Evolutionary conservation across 2,888 invertebrate genomes (phyloP), one percentile per base, ranked within the genome.

Genomic region (Tenthredo distinguenda): DNA sequence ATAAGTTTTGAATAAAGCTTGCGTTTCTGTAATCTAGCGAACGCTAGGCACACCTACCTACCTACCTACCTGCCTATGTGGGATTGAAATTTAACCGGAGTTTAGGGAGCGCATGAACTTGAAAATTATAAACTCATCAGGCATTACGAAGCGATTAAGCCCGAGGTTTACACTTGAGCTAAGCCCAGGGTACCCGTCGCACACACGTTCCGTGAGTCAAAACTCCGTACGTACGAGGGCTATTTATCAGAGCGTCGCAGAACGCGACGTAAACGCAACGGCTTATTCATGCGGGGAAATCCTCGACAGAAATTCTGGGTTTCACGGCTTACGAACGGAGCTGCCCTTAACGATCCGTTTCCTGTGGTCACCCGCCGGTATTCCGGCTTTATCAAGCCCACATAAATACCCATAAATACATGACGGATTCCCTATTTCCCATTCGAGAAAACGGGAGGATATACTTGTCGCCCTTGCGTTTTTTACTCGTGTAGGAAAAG

Each of bases 221-320:
- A 87, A 86, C 88, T 87, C 88, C 50, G 21, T 47, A 18, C 7
- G 34, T 50, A 77, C 47, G 50, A 77, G 31, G 55, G 87, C 91
- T 88, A 93, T 93, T 93, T 91, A 92, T 93, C 92, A 93, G 91
- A 88, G 87, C 89, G 88, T 86, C 87, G 86, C 89, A 89, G 79
- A 58, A 88, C 87, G 88, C 87, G 88, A 87, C 88, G 88, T 92
- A 91, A 37, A 77, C 79, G 79, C 79, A 79, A 92, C 92, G 89
- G 90, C 90, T 93, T 92, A 93, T 92, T 93, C 93, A 91, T 93
- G 91, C 90, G 85, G 82, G 18, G 68, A 79, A 83, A 84, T 81
- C 85, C 85, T 74, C 74, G n/a, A 2, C n/a, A 43, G 81, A 34
- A 82, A 79, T 79, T 85, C 58, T 31, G 79, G 77, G 85, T 81